Evolutionary conservation across 1,140 invertebrate species (phyloP).

Genomic region (Penaeus japonicus): DNA sequence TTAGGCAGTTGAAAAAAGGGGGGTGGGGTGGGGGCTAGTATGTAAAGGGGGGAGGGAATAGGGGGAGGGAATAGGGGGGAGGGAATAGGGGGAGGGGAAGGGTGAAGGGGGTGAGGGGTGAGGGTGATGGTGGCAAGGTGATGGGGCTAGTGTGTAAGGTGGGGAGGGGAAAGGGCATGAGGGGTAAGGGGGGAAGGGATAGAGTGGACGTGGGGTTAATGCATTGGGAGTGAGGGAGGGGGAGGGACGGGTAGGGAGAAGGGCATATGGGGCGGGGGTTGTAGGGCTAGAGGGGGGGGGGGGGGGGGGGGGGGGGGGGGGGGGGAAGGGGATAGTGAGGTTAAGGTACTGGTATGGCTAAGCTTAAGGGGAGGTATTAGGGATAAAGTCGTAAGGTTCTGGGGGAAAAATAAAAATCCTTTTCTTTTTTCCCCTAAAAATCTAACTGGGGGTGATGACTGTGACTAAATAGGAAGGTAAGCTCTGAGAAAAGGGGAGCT

Average conservation of each 20-base stretch:
- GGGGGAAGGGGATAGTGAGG: no score
- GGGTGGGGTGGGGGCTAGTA: not conserved
- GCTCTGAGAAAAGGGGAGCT: no score
- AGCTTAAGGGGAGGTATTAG: no score
- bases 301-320: not conserved
- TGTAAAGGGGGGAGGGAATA: not conserved
- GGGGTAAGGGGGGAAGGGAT: not conserved
- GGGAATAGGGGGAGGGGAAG: not conserved
- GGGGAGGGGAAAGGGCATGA: not conserved
- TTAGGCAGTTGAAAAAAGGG: constrained; percentile 30
- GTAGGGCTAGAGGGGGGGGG: not conserved
- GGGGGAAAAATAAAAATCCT: no score
- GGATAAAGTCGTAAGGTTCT: no score
- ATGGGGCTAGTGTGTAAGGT: not conserved
- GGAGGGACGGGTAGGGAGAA: not conserved
- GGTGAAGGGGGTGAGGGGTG: not conserved
- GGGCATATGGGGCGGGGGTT: no score
- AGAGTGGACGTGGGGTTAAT: not conserved
- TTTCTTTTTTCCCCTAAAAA: no score
- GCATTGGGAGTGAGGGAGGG: not conserved
- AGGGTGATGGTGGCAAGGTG: not conserved
- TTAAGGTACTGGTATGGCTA: no score
- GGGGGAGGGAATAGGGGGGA: not conserved
- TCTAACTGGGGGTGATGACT: no score
- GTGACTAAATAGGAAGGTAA: no score